Conservation (phyloP, 2,797 vertebrate species). For the Rhodeus uyekii region DNA sequence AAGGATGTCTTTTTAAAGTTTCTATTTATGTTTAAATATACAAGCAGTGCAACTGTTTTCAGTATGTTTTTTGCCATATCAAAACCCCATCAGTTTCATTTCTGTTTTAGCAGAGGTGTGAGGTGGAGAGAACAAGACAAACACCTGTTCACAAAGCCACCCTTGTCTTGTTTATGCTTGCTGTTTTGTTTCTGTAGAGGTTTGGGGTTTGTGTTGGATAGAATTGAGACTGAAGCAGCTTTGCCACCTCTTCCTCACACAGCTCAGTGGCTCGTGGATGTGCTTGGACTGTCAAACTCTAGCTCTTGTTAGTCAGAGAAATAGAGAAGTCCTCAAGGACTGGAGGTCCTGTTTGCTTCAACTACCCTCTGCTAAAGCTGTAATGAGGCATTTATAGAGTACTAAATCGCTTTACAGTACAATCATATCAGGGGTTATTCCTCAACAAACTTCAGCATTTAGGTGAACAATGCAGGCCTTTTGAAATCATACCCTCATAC, state of each 20-base stretch:
- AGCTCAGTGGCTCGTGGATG: constrained; percentile 62
- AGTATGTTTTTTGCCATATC: neutral
- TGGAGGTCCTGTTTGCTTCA: constrained; percentile 11
- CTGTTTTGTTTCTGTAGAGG: constrained; percentile 59
- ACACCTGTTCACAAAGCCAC: constrained; percentile 57
- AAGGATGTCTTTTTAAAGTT: neutral
- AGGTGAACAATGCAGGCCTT: neutral
- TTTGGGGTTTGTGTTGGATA: constrained; percentile 46
- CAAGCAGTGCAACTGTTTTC: neutral
- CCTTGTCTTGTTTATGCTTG: constrained; percentile 66
- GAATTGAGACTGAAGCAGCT: constrained; percentile 59
- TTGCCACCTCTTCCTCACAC: constrained; percentile 54
- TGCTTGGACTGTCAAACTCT: constrained; percentile 72
- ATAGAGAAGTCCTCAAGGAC: neutral
- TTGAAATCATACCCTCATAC: neutral
- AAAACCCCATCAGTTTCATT: constrained; percentile 9
- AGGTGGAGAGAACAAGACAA: neutral
- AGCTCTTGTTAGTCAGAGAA: constrained; percentile 52
- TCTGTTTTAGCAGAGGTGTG: constrained; percentile 32
- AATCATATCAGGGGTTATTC: too few relatives aligned
- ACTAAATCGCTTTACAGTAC: too few relatives aligned
- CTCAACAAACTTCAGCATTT: too few relatives aligned
- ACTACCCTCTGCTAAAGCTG: neutral
- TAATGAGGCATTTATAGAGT: neutral
- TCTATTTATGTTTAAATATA: too few relatives aligned